These are phyloP conservation scores for Dendrolimus pini DNA, from an alignment of 2,888 invertebrate genomes.

Conservation along the genomic window DNA sequence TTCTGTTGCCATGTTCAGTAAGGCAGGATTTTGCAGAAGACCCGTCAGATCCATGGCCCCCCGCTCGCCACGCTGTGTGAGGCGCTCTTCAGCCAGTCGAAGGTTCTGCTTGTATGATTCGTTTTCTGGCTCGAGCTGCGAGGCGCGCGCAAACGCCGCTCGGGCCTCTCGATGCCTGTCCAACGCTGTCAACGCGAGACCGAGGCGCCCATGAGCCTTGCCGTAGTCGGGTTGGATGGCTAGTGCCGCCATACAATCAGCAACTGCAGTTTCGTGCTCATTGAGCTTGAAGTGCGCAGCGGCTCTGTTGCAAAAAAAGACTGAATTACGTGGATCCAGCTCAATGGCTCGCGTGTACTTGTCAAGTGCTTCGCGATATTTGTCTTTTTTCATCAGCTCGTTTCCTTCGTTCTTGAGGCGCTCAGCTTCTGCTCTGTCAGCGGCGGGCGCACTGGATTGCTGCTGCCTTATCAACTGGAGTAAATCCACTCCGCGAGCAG, in stretches of 20 bases:
- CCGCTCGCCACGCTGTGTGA: constrained; percentile 81
- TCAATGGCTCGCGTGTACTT: constrained; percentile 93
- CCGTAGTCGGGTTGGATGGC: constrained; percentile 93
- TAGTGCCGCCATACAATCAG: constrained; percentile 93
- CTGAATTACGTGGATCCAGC: constrained; percentile 91
- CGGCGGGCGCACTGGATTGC: constrained; percentile 19
- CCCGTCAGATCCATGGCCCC: constrained; percentile 75
- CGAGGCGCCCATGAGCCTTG: constrained; percentile 96
- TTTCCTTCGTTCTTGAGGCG: constrained; percentile 92
- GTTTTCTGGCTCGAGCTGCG: constrained; percentile 94
- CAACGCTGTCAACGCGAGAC: constrained; percentile 90
- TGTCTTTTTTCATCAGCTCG: constrained; percentile 90
- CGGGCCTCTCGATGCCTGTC: constrained; percentile 90
- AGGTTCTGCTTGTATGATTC: constrained; percentile 93
- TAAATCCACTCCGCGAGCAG: constrained; percentile 46
- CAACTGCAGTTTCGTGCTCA: constrained; percentile 88
- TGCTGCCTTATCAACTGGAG: constrained; percentile 42
- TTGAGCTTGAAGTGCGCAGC: constrained; percentile 95
- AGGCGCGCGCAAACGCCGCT: constrained; percentile 90
- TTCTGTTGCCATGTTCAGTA: constrained; percentile 90
- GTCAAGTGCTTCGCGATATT: constrained; percentile 87
- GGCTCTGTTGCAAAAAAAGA: constrained; percentile 98
- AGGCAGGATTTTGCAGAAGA: constrained; percentile 86
- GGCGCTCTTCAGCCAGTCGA: constrained; percentile 85
- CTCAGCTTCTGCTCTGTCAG: constrained; percentile 66